Base-by-base conservation (phyloP, 2,797 vertebrate genomes). In the Salarias fasciatus region DNA sequence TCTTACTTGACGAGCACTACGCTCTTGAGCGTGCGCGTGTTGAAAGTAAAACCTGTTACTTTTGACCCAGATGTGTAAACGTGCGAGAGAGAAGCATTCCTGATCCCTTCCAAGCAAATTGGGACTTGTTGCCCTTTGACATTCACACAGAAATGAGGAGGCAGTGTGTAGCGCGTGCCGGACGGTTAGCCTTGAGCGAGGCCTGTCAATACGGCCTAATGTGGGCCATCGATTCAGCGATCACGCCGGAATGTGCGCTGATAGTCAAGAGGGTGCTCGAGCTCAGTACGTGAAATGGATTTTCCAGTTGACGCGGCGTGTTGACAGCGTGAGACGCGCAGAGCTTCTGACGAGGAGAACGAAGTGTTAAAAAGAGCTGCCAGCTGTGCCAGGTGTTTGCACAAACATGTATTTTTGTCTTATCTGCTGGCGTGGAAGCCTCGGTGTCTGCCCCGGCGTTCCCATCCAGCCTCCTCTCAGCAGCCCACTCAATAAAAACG, bases 141-240 rank as follows among this genome's bases (percentile, higher is more conserved):
- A 73, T 80, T 64, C 57, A 33, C 62, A 58, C 53, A 33, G n/a
- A 33, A 63, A 1, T 58, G 64, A 74, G 69, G 41, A 47, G 54
- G 51, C 24, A 5, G 13, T 12, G 1, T 35, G 43, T 28, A 5
- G 13, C 12, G 1, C 35, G 43, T 28, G 24, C 47, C 50, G 43
- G 10, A 66, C 59, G 72, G 68, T 87, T 85, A 72, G 88, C 77
- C 61, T 72, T 59, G 13, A 38, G 69, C 47, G 49, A 24, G 53
- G 14, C 5, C 60, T 63, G 65, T 85, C 82, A 77, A 66, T 80
- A 85, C 11, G 31, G 7, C 56, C 61, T 69, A 83, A 76, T 82
- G 28, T 70, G 0, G 41, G 5, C 53, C 77, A 81, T 86, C 45
- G 69, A 84, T 83, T 77, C 15, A 33, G n/a, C 1, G 6, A 36